Percentiles rank a stretch among this genome's conserved stretches.
These are phyloP conservation scores for Laothoe populi DNA, from an alignment of 2,888 invertebrate genomes.

Conservation along the genomic window DNA sequence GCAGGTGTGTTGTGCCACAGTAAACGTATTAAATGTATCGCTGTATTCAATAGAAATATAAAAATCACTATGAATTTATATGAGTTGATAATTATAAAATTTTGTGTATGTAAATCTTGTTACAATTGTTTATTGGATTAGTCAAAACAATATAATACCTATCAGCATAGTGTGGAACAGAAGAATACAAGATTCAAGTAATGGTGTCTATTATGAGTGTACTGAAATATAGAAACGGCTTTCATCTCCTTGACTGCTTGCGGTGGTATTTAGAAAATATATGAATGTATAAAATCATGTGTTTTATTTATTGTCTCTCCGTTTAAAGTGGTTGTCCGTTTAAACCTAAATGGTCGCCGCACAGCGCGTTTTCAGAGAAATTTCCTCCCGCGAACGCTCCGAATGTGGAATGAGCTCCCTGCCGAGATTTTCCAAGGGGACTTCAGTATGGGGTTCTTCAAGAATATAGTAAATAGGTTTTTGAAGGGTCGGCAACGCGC, in stretches of 20 bases:
- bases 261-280: slow-evolving; percentile 27
- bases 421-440: too few species aligned
- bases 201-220: background rate
- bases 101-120: background rate
- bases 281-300: background rate
- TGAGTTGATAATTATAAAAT: too few species aligned
- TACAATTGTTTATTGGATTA: slow-evolving; percentile 8
- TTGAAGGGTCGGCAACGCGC: too few species aligned
- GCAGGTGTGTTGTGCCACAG: too few species aligned
- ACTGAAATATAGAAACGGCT: slow-evolving; percentile 5
- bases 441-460: too few species aligned
- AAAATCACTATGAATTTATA: background rate
- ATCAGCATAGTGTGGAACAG: background rate
- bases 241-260: slow-evolving; percentile 22
- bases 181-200: background rate
- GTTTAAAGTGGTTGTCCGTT: background rate
- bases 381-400: too few species aligned
- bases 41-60: slow-evolving; percentile 1
- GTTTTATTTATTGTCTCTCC: background rate
- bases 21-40: too few species aligned
- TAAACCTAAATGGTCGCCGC: too few species aligned
- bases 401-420: too few species aligned
- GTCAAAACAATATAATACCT: slow-evolving; percentile 11
- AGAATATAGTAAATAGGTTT: too few species aligned
- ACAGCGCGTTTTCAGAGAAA: too few species aligned